phyloP scores from a whole-genome alignment of 1,140 invertebrate species.

The Camponotus pennsylvanicus region DNA sequence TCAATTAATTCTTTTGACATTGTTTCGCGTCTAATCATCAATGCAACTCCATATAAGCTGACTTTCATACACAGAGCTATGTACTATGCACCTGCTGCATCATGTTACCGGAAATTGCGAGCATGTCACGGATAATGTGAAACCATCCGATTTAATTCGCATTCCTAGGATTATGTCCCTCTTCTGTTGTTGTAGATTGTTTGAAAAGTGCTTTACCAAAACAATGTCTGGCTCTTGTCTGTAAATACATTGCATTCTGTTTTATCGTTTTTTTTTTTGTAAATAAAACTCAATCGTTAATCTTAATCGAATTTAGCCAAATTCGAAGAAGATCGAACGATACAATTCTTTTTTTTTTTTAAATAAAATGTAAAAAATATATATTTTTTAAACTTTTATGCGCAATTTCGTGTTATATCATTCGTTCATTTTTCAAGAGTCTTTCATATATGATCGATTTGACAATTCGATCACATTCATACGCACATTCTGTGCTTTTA shows the following conservation, averaged over 20 bases:
- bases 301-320: too few species aligned
- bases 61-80: constrained; percentile 13
- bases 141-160: constrained; percentile 32
- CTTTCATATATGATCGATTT: too few species aligned
- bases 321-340: too few species aligned
- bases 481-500: too few species aligned
- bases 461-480: too few species aligned
- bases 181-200: background rate
- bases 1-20: background rate
- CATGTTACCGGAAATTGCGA: constrained; percentile 44
- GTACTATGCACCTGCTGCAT: constrained; percentile 24
- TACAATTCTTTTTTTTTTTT: too few species aligned
- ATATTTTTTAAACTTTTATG: too few species aligned
- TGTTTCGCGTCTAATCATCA: background rate
- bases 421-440: too few species aligned
- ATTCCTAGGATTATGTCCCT: background rate
- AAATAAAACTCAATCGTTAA: background rate
- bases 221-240: background rate
- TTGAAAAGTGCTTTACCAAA: constrained; percentile 13
- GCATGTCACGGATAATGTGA: constrained; percentile 34
- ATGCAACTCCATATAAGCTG: background rate
- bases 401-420: too few species aligned
- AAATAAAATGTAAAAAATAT: too few species aligned
- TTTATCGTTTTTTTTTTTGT: background rate
- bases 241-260: background rate